Conservation (phyloP, 2,797 vertebrate genomes). For the Crenichthys baileyi region DNA sequence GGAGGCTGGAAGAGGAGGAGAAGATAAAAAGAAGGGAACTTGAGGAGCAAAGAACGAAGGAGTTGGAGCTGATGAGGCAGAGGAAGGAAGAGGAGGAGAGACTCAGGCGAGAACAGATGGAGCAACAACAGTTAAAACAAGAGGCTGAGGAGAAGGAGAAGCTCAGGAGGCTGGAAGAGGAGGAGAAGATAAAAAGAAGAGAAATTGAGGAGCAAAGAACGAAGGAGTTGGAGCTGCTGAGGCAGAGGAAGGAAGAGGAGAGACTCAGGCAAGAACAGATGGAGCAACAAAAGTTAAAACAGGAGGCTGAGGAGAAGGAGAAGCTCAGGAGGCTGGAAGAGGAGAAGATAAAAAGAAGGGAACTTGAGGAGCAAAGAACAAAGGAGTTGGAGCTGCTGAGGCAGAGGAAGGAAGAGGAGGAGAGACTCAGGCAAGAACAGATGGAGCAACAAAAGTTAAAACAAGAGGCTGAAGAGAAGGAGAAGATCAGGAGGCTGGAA, state of each 20-base stretch:
- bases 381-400: not conserved
- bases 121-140: constrained; percentile 17
- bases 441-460: constrained; percentile 22
- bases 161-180: constrained; percentile 8
- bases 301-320: constrained; percentile 14
- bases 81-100: constrained; percentile 34
- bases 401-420: constrained; percentile 17
- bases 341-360: constrained; percentile 10
- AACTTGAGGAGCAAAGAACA: constrained; percentile 12
- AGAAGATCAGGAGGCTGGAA: not conserved
- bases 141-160: constrained; percentile 13
- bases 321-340: constrained; percentile 4
- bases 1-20: constrained; percentile 14
- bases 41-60: constrained; percentile 4
- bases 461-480: constrained; percentile 11
- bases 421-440: constrained; percentile 34
- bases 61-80: constrained; percentile 18
- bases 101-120: constrained; percentile 25
- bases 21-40: constrained; percentile 3
- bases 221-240: constrained; percentile 14
- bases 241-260: constrained; percentile 31
- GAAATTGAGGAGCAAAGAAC: constrained; percentile 14
- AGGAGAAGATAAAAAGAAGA: constrained; percentile 2
- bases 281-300: constrained; percentile 19
- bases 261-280: constrained; percentile 29